Evolutionary conservation across 2,797 vertebrate genomes (phyloP).

Genomic region (Pangasius mekongensis): DNA sequence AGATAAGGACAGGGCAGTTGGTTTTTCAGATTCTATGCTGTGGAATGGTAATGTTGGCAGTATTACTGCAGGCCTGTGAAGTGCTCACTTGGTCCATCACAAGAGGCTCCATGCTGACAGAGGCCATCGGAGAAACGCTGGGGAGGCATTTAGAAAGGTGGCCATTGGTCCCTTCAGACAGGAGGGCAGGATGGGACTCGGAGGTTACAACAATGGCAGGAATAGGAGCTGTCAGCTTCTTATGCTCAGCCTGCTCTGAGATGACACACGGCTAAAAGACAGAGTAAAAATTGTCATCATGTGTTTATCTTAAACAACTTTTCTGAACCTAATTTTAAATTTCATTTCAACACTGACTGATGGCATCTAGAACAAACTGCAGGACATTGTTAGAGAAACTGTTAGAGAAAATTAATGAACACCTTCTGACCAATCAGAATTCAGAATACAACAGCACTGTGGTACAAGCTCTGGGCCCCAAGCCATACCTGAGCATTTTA

Average conservation of each 20-base stretch:
- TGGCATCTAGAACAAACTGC: neutral
- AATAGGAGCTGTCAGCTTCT: slow-evolving; percentile 32
- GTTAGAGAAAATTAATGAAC: neutral
- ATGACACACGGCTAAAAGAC: slow-evolving; percentile 36
- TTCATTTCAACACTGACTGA: neutral
- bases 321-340: neutral
- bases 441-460: neutral
- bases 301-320: neutral
- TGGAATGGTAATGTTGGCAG: slow-evolving; percentile 11
- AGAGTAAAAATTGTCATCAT: slow-evolving; percentile 7
- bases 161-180: slow-evolving; percentile 54
- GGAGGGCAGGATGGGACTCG: slow-evolving; percentile 72
- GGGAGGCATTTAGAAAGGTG: slow-evolving; percentile 51
- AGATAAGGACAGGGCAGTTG: neutral
- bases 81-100: slow-evolving; percentile 57
- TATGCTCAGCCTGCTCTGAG: slow-evolving; percentile 38
- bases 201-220: slow-evolving; percentile 77
- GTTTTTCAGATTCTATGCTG: slow-evolving; percentile 43
- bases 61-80: neutral
- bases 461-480: neutral
- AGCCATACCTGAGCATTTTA: neutral
- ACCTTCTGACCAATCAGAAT: neutral
- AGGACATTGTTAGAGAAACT: neutral
- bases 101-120: slow-evolving; percentile 54
- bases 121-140: slow-evolving; percentile 49